Base-by-base conservation (phyloP, 2,888 invertebrate genomes). In the Himalopsyche japonica region DNA sequence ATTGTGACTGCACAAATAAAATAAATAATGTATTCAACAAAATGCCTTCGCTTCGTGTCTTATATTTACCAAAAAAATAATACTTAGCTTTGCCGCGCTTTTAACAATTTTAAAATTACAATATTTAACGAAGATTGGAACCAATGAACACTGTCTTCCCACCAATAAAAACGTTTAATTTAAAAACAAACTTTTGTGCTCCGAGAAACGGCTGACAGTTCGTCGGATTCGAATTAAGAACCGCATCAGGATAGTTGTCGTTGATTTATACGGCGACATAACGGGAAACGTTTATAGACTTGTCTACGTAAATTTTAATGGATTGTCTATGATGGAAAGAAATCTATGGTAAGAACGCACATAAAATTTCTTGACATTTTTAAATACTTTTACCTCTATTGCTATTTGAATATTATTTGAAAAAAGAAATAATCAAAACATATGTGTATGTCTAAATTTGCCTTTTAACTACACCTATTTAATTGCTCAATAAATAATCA, bases 31-130 rank as follows among this genome's bases (percentile, higher is more conserved):
- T 76, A 82, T 82, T 82, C 82, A 78, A 82, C 49, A 47, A 47
- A 80, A 80, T 82, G 86, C 86, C 86, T 86, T 86, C 80, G 85
- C 85, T 86, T 86, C 78, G 86, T 86, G 86, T 86, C 86, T 86
- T 86, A 86, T 81, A 64, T 77, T 82, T 70, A 70, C 70, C 70
- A 70, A 70, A 30, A 70, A 78, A 78, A 78, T 43, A 47, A 78
- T 37, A 34, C 78, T 24, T 78, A 47, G 47, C 78, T 78, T 78
- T 34, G 78, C 78, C 70, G 70, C 70, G 70, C 70, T 70, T 70
- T 27, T 70, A 70, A 27, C 30, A 70, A 27, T 70, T 30, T 70
- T 27, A 30, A 27, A 27, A 70, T 70, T 20, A 70, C 70, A 70
- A 30, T 70, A 27, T 30, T 70, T 70, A 70, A 70, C 27, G 70